phyloP scores from a whole-genome alignment of 2,113 vertebrate species.

The Sus scrofa region DNA sequence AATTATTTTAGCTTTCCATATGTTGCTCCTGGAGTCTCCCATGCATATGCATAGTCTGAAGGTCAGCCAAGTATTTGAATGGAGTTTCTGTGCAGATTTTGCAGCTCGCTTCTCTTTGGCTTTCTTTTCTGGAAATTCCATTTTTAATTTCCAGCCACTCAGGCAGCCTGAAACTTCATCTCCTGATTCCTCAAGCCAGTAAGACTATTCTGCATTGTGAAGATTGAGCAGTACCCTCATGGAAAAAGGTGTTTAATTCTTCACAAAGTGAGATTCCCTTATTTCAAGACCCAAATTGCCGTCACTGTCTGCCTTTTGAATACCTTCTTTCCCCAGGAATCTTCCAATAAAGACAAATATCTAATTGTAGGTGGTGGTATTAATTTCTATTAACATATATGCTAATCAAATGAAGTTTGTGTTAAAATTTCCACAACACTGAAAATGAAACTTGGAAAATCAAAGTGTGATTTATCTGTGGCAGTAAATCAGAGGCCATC shows the following conservation, averaged over 20 bases:
- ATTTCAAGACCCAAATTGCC: background rate
- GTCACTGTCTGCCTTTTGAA: slow-evolving; percentile 14
- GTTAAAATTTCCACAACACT: slow-evolving; percentile 44
- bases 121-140: background rate
- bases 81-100: background rate
- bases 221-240: background rate
- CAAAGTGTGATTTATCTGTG: slow-evolving; percentile 46
- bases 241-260: slow-evolving; percentile 43
- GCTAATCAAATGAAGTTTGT: slow-evolving; percentile 51
- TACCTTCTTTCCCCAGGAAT: background rate
- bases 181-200: background rate
- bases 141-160: background rate
- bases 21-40: background rate
- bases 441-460: slow-evolving; percentile 63
- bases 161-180: background rate
- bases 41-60: background rate
- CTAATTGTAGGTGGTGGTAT: background rate
- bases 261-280: slow-evolving; percentile 35
- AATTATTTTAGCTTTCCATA: slow-evolving; percentile 29
- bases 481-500: background rate
- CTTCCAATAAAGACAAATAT: background rate
- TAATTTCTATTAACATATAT: slow-evolving; percentile 31
- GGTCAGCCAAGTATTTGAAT: slow-evolving; percentile 9
- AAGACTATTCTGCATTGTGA: background rate
- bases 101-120: background rate